Percentiles rank a stretch among this genome's conserved stretches.
Evolutionary conservation across 2,888 invertebrate species (phyloP).

Genomic region (Creontiades dilutus): DNA sequence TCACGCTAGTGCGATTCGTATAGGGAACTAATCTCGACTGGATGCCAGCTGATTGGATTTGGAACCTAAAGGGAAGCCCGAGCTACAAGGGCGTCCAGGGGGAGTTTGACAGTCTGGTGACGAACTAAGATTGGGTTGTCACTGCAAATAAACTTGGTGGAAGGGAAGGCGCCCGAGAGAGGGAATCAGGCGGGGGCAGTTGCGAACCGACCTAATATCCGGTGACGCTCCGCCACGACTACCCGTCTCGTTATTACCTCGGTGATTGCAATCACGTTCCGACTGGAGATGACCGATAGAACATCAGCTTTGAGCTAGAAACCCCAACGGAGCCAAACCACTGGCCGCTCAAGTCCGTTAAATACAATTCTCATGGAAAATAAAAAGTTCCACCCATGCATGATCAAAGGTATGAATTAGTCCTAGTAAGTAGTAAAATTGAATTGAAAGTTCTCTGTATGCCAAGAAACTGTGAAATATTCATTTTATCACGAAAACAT

Average conservation of each 20-base stretch:
- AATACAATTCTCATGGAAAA: no score
- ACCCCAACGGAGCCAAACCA: no score
- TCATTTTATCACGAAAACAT: no score
- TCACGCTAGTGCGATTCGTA: background rate
- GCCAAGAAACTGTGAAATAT: no score
- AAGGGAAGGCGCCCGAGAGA: background rate
- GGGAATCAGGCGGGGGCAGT: background rate
- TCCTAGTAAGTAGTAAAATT: no score
- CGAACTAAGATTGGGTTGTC: conserved; percentile 62
- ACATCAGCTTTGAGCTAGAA: background rate
- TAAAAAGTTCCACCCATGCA: no score
- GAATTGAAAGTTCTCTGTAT: no score
- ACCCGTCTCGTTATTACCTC: background rate
- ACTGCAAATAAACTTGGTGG: conserved; percentile 54
- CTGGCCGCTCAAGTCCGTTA: no score
- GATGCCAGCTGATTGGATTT: conserved; percentile 23
- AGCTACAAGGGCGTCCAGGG: background rate
- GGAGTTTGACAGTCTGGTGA: conserved; percentile 38
- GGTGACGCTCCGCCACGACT: background rate
- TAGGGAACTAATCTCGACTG: conserved; percentile 17
- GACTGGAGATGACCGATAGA: background rate
- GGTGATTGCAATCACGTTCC: background rate
- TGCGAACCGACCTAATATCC: conserved; percentile 33
- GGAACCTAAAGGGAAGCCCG: background rate
- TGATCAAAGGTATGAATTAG: no score